Conservation (phyloP, 1,140 invertebrate species). For the Penaeus chinensis region DNA sequence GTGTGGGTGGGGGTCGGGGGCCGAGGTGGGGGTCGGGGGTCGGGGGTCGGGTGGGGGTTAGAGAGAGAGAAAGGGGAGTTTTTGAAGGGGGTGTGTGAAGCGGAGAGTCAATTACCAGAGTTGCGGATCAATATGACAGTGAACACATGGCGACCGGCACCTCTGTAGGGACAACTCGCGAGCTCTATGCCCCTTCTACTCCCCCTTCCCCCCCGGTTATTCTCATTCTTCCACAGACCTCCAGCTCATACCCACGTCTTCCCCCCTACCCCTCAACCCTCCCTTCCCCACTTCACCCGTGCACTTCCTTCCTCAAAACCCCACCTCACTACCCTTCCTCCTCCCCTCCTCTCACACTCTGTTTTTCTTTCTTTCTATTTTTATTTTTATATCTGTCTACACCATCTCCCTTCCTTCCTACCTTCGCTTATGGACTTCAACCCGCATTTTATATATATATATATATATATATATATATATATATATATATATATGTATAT, state of each 20-base stretch:
- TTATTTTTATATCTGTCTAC: not conserved
- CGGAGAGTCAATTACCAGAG: not conserved
- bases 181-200: not conserved
- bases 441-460: not conserved
- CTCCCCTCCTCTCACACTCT: slow-evolving; percentile 1
- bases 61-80: not conserved
- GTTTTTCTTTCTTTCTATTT: slow-evolving; percentile 9
- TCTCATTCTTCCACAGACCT: not conserved
- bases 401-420: not conserved
- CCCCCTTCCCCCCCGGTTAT: not conserved
- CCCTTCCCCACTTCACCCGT: not conserved
- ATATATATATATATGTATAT: slow-evolving; percentile 13
- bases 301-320: not conserved
- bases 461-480: slow-evolving; percentile 17
- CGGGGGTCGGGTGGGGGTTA: not conserved
- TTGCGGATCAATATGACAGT: slow-evolving; percentile 25
- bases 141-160: too few relatives aligned
- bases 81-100: not conserved
- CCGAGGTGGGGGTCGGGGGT: not conserved
- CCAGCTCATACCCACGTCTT: not conserved
- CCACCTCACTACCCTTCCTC: not conserved
- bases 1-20: not conserved
- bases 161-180: too few relatives aligned
- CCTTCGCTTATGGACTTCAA: not conserved
- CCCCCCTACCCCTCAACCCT: not conserved